Conservation (phyloP, 2,888 invertebrate genomes). For the Hemistola chrysoprasaria region DNA sequence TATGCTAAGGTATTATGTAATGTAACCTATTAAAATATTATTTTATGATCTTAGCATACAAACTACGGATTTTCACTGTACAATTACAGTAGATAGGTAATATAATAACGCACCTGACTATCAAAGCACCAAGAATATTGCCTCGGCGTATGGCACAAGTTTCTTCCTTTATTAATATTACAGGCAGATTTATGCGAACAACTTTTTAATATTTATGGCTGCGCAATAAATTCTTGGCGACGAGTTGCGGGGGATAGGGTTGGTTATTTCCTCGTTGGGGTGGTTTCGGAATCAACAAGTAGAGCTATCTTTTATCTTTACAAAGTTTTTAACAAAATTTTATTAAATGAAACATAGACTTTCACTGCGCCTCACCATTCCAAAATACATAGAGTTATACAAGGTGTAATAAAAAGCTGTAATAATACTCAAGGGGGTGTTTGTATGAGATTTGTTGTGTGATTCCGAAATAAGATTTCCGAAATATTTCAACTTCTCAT, state of each 20-base stretch:
- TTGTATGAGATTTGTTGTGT: no score
- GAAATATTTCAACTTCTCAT: no score
- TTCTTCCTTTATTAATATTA: conserved; percentile 70
- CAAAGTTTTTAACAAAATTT: background rate
- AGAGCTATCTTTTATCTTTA: conserved; percentile 33
- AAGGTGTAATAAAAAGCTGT: no score
- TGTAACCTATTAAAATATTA: no score
- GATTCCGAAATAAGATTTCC: no score
- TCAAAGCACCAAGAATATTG: conserved; percentile 39
- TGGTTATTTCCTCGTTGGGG: conserved; percentile 67
- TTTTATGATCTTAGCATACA: no score
- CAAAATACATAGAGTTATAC: no score
- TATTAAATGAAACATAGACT: background rate
- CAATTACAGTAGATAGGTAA: no score
- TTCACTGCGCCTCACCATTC: no score
- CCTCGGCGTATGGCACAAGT: conserved; percentile 44
- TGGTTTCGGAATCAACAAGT: conserved; percentile 67
- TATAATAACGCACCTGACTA: background rate
- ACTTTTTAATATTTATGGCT: conserved; percentile 80
- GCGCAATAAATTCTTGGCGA: conserved; percentile 74
- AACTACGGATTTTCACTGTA: no score
- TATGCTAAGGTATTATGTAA: no score
- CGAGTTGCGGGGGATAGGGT: conserved; percentile 68
- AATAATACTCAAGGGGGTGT: no score
- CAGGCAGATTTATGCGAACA: conserved; percentile 68